These are phyloP conservation scores for Protodeltote pygarga DNA, from an alignment of 2,888 invertebrate species.

Conservation along the genomic window DNA sequence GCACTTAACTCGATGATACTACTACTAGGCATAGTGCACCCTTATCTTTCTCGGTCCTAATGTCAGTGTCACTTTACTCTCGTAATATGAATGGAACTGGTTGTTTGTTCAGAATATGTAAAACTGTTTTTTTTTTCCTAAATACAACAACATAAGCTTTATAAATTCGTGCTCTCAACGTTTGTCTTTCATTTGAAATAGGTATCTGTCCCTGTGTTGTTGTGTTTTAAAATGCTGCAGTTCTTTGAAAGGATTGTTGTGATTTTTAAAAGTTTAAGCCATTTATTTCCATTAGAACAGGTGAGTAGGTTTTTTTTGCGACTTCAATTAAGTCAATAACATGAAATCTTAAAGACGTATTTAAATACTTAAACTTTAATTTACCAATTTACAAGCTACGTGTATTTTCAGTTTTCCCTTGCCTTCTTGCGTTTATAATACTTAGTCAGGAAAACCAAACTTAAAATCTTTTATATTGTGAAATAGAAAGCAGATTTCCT, in stretches of 20 bases:
- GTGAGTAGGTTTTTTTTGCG: constrained; percentile 24
- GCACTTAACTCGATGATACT: neutral
- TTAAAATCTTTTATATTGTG: too few relatives aligned
- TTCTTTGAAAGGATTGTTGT: constrained; percentile 5
- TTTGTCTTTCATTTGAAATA: neutral
- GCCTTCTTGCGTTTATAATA: too few relatives aligned
- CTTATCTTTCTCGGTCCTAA: constrained; percentile 3
- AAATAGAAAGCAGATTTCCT: too few relatives aligned
- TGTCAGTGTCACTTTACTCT: neutral
- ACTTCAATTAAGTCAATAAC: too few relatives aligned
- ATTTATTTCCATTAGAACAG: constrained; percentile 4
- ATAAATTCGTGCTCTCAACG: neutral
- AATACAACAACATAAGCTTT: too few relatives aligned
- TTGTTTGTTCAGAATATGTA: neutral
- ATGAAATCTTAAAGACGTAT: too few relatives aligned
- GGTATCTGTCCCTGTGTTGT: constrained; percentile 3
- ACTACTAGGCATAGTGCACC: constrained; percentile 6
- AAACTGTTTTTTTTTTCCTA: constrained; percentile 3
- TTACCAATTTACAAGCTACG: too few relatives aligned
- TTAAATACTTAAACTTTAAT: too few relatives aligned
- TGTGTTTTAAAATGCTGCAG: neutral
- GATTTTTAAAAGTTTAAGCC: constrained; percentile 3
- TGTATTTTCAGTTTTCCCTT: too few relatives aligned
- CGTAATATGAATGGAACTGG: neutral
- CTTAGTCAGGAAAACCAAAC: too few relatives aligned